Base-by-base conservation (phyloP, 2,888 invertebrate genomes). In the Drepanosiphum platanoidis region DNA sequence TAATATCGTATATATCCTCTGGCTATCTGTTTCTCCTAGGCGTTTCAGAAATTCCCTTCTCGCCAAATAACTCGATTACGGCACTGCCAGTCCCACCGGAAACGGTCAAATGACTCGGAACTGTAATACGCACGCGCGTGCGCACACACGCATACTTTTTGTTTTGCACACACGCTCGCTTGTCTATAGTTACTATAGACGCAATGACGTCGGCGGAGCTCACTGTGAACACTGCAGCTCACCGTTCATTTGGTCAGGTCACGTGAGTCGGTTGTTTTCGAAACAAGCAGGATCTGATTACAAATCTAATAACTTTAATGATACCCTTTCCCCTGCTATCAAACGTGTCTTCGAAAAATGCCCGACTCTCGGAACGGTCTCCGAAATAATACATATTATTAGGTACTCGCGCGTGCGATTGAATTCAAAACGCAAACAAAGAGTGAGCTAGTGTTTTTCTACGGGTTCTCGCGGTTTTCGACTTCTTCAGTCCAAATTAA, bases 61-160 rank as follows among this genome's bases (percentile, higher is more conserved):
- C 39, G 30, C 64, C 64, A 32, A 78, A 78, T 64, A 66, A 78
- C 58, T 78, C 78, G 78, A 78, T 78, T 42, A 42, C 42, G 7
- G 22, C 32, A 9, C 42, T 22, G 18, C 27, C 36, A 7, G 5
- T 3, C 8, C 52, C 36, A 13, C 22, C 27, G 22, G 22, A 36
- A 61, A 77, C 61, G 36, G 58, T 61, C 58, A 77, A 77, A 77
- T 61, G 58, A 61, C 61, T 77, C 36, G 52, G 36, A 61, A 61
- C 75, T 9, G 36, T 18, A n/a, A 36, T 75, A 52, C 1, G 27
- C 22, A 58, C 22, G 22, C 22, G 22, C 15, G 22, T 13, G 52
- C 22, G 15, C 7, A 22, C 52, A 22, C 52, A 18, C 18, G 13
- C 52, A 15, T 52, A 18, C 15, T 22, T 34, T 52, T 52, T 52